phyloP scores from a whole-genome alignment of 2,113 vertebrate genomes.

The Cervus canadensis region DNA sequence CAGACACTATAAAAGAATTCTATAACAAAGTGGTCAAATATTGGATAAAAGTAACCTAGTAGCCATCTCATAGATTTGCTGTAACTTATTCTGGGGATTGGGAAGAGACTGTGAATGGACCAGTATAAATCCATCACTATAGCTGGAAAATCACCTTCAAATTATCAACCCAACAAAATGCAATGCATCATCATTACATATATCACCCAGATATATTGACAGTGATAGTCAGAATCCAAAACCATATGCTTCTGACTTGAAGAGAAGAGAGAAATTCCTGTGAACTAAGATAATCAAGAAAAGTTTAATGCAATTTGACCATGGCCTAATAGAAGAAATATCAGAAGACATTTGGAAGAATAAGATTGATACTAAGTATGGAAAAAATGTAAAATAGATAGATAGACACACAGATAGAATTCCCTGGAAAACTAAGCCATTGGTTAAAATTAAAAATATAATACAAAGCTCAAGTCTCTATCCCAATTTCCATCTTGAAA shows the following conservation, averaged over 20 bases:
- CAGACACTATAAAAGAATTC: neutral
- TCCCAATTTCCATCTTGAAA: neutral
- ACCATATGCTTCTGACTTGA: neutral
- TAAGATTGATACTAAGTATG: neutral
- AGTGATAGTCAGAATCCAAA: neutral
- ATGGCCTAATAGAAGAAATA: neutral
- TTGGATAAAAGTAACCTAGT: neutral
- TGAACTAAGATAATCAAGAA: neutral
- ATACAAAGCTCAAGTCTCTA: neutral
- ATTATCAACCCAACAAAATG: neutral
- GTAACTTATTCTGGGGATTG: constrained; percentile 14
- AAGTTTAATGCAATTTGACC: neutral
- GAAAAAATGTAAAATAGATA: neutral
- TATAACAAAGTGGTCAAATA: neutral
- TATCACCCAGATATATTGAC: neutral
- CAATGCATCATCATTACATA: neutral
- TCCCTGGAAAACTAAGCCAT: neutral
- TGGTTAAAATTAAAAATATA: neutral
- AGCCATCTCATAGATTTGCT: neutral
- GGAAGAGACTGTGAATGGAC: neutral
- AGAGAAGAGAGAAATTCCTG: neutral
- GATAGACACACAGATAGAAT: neutral
- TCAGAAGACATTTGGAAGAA: neutral
- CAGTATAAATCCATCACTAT: neutral
- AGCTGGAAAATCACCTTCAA: neutral